Conservation (phyloP, 2,113 vertebrate genomes). For the Alethe diademata region DNA sequence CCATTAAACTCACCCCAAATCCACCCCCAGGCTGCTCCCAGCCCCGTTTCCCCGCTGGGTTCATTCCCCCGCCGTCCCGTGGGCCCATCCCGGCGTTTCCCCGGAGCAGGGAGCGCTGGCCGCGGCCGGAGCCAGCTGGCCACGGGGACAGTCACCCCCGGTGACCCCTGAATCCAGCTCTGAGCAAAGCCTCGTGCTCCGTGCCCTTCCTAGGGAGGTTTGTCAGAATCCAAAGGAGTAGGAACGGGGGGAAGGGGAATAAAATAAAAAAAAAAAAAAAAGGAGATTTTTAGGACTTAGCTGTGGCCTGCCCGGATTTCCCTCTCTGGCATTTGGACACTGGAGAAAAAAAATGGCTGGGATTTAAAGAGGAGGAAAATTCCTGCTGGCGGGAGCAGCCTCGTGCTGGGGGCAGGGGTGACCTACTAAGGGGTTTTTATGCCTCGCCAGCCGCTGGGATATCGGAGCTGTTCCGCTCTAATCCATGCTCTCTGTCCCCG, state of each 20-base stretch:
- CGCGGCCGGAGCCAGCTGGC: neutral
- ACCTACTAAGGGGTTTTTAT: neutral
- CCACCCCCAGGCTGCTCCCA: no score
- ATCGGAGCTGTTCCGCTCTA: accelerated
- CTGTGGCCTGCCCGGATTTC: neutral
- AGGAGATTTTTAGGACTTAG: neutral
- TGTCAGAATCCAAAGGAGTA: neutral
- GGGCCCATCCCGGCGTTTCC: neutral
- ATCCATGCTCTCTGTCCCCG: neutral
- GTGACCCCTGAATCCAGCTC: neutral
- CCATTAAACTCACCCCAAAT: neutral
- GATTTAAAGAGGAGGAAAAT: neutral
- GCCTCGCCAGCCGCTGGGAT: accelerated
- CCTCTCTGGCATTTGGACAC: neutral
- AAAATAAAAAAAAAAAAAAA: neutral
- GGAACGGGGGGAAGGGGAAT: neutral
- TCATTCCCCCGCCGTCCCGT: neutral
- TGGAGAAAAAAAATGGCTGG: neutral
- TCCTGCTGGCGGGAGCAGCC: neutral
- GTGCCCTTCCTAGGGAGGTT: neutral
- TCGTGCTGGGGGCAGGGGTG: neutral
- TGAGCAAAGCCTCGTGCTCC: neutral
- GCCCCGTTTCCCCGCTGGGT: accelerated
- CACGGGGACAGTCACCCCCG: neutral
- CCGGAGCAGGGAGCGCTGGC: neutral